These are phyloP conservation scores for Chymomyza fuscimana DNA, from an alignment of 2,888 invertebrate species.

Conservation along the genomic window DNA sequence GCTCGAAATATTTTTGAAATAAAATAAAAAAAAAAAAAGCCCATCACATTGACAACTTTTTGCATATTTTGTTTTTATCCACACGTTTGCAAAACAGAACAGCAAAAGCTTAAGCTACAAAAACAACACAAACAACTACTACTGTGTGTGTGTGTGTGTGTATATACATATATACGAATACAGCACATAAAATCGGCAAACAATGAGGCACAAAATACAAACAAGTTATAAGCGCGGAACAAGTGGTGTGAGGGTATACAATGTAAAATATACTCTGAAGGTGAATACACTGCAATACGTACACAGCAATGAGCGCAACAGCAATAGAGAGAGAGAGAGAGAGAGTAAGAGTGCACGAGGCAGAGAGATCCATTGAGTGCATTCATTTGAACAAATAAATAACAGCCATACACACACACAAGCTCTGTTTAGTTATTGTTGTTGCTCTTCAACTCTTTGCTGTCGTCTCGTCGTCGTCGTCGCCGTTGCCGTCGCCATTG, in stretches of 20 bases:
- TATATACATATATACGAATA: background rate
- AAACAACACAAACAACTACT: slow-evolving; percentile 11
- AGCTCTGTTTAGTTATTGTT: background rate
- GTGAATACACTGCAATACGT: slow-evolving; percentile 13
- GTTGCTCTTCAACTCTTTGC: background rate
- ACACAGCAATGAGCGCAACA: background rate
- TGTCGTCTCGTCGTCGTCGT: too few species aligned
- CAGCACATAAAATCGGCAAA: background rate
- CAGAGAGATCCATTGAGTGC: background rate
- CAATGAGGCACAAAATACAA: slow-evolving; percentile 6
- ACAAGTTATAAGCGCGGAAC: background rate
- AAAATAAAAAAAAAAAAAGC: slow-evolving; percentile 1
- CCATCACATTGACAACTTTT: slow-evolving; percentile 27
- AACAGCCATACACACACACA: background rate
- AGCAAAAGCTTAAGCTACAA: slow-evolving; percentile 21
- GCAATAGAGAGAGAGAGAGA: background rate
- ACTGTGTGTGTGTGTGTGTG: background rate
- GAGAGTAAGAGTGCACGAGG: slow-evolving; percentile 2
- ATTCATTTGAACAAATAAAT: background rate
- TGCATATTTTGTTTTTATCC: slow-evolving; percentile 64
- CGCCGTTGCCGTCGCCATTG: background rate
- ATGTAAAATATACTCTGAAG: background rate
- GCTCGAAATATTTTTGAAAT: background rate
- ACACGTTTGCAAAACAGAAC: slow-evolving; percentile 54
- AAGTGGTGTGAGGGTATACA: background rate